Evolutionary conservation across 2,113 vertebrate species (phyloP), one percentile per base, ranked within the genome.

Genomic region (Mirounga angustirostris): DNA sequence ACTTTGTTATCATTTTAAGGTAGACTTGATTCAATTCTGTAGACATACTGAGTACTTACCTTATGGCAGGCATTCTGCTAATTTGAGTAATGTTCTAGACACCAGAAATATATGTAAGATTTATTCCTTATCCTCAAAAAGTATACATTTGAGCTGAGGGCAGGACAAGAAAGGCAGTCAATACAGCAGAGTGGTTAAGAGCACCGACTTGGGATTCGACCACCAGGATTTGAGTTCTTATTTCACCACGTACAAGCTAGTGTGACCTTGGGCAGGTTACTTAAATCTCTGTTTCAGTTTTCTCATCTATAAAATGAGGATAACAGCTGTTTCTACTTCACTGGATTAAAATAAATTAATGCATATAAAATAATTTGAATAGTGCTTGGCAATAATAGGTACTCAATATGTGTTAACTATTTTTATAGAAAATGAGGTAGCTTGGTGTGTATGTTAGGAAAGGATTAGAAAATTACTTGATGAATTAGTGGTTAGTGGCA

Each of bases 311-410:
- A 58, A 73, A 91, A 28, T 81, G 7, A 88, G 10, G 19, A 56
- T 80, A 67, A 71, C 65, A 80, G 61, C 33, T 46, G 40, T 97
- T 88, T 88, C 61, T 83, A 4, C 36, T 91, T 95, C 76, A 79
- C 50, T 93, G 59, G 33, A 93, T 93, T 89, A 69, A 89, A 89
- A 43, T 7, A 84, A 71, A 56, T 76, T 52, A 65, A 59, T 85
- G 36, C 15, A 28, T 61, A 36, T 71, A 28, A 95, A 94, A 50
- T 76, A 73, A 10, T 74, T 90, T 8, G 1, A 46, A 61, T 61
- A 52, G 19, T 91, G 46, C 22, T 40, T 65, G 61, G 43, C 59
- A 73, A n/a, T 52, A 58, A 5, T 28, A 71, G 67, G 50, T 82
- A 82, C 5, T 89, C 73, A 52, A 1, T 88, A 69, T 86, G 30